phyloP scores from a whole-genome alignment of 2,113 vertebrate genomes.

The Camarhynchus parvulus region DNA sequence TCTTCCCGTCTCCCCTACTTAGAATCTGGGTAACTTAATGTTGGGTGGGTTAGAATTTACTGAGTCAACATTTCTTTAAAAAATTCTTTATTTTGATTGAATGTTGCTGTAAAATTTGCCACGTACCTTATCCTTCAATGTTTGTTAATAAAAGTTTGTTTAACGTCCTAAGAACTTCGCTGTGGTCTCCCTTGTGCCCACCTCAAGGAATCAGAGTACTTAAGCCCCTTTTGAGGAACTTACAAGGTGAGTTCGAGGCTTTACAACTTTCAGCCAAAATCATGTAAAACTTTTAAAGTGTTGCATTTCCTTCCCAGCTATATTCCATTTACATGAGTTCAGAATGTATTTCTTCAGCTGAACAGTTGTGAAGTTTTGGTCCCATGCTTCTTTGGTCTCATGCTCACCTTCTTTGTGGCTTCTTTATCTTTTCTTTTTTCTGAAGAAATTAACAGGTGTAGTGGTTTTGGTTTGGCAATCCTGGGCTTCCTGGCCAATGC shows the following conservation, averaged over 20 bases:
- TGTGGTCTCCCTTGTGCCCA: background rate
- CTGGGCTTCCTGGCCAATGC: background rate
- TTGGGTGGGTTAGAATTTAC: background rate
- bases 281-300: background rate
- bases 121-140: background rate
- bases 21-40: background rate
- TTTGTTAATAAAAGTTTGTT: background rate
- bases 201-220: background rate
- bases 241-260: accelerated
- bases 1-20: accelerated
- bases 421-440: background rate
- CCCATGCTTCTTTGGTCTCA: background rate
- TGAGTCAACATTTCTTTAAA: background rate
- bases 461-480: background rate
- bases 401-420: background rate
- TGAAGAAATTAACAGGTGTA: background rate
- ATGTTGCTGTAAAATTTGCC: background rate
- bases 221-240: background rate
- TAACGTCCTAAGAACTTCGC: background rate
- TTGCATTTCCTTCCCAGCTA: background rate
- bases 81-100: background rate
- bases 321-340: background rate
- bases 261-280: background rate
- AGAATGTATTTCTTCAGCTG: background rate
- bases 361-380: background rate